Percentiles rank a stretch among this genome's conserved stretches.
Conservation (phyloP, 2,113 vertebrate genomes). For the Anguilla rostrata region DNA sequence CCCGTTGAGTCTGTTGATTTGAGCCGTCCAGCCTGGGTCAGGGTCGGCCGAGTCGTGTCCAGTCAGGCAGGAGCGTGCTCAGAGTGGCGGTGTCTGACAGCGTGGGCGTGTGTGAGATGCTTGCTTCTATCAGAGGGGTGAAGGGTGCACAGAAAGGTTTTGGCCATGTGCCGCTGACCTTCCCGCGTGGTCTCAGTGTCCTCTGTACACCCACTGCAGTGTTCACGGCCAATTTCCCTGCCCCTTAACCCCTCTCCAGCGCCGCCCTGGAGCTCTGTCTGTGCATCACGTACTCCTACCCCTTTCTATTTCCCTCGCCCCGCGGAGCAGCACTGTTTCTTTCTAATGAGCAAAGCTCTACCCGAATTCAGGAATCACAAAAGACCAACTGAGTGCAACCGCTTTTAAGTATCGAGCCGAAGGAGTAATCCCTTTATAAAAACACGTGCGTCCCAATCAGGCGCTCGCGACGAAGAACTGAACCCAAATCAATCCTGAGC, state of each 20-base stretch:
- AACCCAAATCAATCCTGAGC: constrained; percentile 9
- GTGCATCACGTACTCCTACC: background rate
- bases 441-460: background rate
- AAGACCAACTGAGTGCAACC: constrained; percentile 9
- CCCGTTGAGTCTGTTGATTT: no score
- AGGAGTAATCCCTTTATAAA: constrained; percentile 10
- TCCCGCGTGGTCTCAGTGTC: no score
- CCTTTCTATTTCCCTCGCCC: background rate
- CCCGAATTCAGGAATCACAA: background rate
- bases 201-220: background rate
- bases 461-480: background rate
- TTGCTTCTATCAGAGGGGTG: no score
- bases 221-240: background rate
- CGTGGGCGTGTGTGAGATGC: no score
- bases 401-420: background rate
- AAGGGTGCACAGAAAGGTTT: no score
- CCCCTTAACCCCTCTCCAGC: no score
- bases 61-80: no score
- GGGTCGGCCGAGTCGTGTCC: no score
- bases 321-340: background rate
- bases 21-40: no score
- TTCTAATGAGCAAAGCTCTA: background rate
- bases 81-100: no score
- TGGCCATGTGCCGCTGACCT: no score
- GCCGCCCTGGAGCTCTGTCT: background rate